Base-by-base conservation (phyloP, 1,140 invertebrate species). In the Drosophila parabipectinata region DNA sequence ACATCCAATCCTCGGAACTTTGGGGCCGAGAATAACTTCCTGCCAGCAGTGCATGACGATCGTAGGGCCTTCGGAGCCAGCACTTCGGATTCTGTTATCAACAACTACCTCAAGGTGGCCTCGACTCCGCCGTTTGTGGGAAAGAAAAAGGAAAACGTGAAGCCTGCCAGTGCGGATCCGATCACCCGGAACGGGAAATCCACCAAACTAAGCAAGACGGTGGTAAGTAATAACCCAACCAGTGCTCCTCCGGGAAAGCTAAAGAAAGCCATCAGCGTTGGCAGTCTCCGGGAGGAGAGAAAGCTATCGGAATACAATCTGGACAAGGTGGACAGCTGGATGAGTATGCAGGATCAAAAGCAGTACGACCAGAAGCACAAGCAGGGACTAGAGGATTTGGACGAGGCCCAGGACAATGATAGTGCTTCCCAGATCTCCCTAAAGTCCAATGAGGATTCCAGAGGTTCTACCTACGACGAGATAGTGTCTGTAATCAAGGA, bases 401-500 rank as follows among this genome's bases (percentile, higher is more conserved):
- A 88, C 9, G 83, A 81, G 47, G 58, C 7, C 0, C 61, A 80
- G 15, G 77, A 59, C 10, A 72, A 73, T 1, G 84, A 89, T n/a
- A 89, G 69, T 5, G 77, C 54, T 12, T 91, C 90, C 0, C 78
- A 88, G 21, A 41, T 73, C 6, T 90, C 88, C 5, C 37, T 89
- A 0, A 90, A 91, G 44, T 91, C 84, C 1, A 91, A 91, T 18
- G 79, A 90, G 7, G 79, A 88, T 24, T 92, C 90, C 0, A 72
- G 89, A 26, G 84, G 83, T 18, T 92, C 91, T 0, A 92, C 90
- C 0, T 92, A 92, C 53, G 81, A 92, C 30, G 91, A 92, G 39
- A 92, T 92, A 12, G 91, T 90, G 2, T 91, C 89, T 0, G 87
- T 92, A 0, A 92, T 92, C n/a, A 92, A 92, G 37, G 91, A 92